Base-by-base conservation (phyloP, 2,113 vertebrate genomes). In the Alligator mississippiensis region DNA sequence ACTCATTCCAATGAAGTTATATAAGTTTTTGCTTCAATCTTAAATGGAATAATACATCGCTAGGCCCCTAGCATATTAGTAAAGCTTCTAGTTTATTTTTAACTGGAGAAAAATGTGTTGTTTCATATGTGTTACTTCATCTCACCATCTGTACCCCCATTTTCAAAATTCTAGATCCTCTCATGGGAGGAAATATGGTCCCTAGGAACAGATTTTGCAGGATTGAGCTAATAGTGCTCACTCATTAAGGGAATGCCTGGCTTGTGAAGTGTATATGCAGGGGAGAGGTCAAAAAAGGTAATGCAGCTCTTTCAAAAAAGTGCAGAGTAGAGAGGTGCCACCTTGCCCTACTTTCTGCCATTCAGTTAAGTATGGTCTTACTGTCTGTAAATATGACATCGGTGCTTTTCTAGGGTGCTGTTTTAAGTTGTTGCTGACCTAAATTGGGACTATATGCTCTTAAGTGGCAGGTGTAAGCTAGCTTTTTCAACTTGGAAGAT, bases 91-190 rank as follows among this genome's bases (percentile, higher is more conserved):
- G 47, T 47, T 47, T 47, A 47, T 47, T 47, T 47, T 47, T 47
- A 47, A 47, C 47, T 47, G 8, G 47, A 47, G 47, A 47, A 47
- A 47, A 47, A 47, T 47, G 47, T 47, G 47, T 28, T 79, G 17
- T 54, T 80, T 75, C 1, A 3, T 80, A 2, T 47, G 30, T 74
- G 9, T 54, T 81, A 17, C 14, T 12, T 38, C 70, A 62, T 47
- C 47, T 47, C 47, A 24, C 12, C 89, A 12, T 88, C 11, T 54
- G 2, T 54, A 9, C 2, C 4, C 6, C 47, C 83, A 83, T 0
- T 0, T 9, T 75, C 3, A 34, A 14, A 58, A 47, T 8, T n/a
- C 81, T 27, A 75, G 2, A 82, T 59, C 72, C 1, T 47, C 0
- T 2, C 2, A n/a, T 24, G 4, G 27, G 55, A 19, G 77, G 83